Base-by-base conservation (phyloP, 1,140 invertebrate genomes). In the Cyclargus thomasi region DNA sequence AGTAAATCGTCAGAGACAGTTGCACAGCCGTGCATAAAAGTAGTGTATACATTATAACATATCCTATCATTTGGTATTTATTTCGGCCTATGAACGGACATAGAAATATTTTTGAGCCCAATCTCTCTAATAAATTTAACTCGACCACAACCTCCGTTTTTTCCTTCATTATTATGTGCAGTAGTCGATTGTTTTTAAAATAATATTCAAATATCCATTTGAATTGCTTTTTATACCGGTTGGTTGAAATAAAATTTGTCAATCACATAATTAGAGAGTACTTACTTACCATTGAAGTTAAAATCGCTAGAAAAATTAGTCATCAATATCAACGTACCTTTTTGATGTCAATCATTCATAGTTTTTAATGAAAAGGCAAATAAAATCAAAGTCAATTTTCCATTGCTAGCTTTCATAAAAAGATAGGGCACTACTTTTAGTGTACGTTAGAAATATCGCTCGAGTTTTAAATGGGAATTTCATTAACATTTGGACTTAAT, bases 21-120 rank as follows among this genome's bases (percentile, higher is more conserved):
- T 87, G 86, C 4, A 67, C 39, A 0, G 74, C 73, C 6, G 83
- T 82, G 14, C 79, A 70, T 0, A 77, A 6, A 0, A 82, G 63
- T 11, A 88, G 64, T 3, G 74, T 64, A 35, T 71, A 77, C 8
- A 74, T 74, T 2, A 76, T 53, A 7, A 65, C 22, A 55, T 75
- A 88, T n/a, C 77, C 76, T 39, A 75, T 47, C 21, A 75, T 65
- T 35, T 71, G 67, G 2, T 20, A 14, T 64, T 76, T 83, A 7
- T 72, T 73, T 70, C 69, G 74, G 7, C 70, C 73, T 4, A 73
- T 73, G 66, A 85, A 86, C 18, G 83, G 85, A 62, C 71, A 82
- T 0, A 86, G 69, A 63, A 80, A 85, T 64, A 81, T 73, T 70
- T 78, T 81, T 2, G 63, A 65, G n/a, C 80, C 78, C 17, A 82